Evolutionary conservation across 2,113 vertebrate species (phyloP), one percentile per base, ranked within the genome.

Genomic region (Macrotis lagotis): DNA sequence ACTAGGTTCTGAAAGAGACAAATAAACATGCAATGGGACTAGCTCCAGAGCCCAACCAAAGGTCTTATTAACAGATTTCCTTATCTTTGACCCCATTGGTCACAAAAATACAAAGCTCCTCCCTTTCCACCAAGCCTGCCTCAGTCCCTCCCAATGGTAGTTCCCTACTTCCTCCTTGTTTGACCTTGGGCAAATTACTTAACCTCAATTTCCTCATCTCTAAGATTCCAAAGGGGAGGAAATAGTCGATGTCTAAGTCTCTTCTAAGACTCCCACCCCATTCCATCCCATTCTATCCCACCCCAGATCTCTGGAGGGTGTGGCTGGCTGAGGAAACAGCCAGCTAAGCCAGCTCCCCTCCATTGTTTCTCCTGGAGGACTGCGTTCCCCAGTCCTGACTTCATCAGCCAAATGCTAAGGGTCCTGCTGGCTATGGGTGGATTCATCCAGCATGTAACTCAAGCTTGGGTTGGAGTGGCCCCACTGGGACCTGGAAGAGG

Each of bases 341-440:
- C 89, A 31, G 48, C 9, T 50, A 28, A 48, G 47, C 92, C 55
- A 47, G 10, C 37, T 25, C 31, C 0, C 26, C 48, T 90, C 89
- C 90, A 28, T 59, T 74, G 50, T 55, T 89, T n/a, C 50, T 50
- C n/a, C 26, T 16, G 90, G 25, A 26, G 37, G 50, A 47, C 51
- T n/a, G 5, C 0, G 3, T 91, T 83, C 89, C 66, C 59, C 91
- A 88, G 28, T 50, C 49, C 94, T 89, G 53, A 16, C 90, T 89
- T 93, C 96, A 97, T 96, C 94, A 96, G 96, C 91, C 93, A 96
- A 91, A 94, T 93, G 96, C 94, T 93, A 91, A 9, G 31, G 93
- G 96, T 95, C 90, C 91, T 55, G 50, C 88, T 44, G 92, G 90
- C 50, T 89, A 19, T 66, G 96, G 97, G 90, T 92, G 91, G 95